A percentile compares a stretch with the other conserved stretches of the same genome.
Conservation (phyloP, 2,113 vertebrate genomes). For the Cavia aperea region DNA sequence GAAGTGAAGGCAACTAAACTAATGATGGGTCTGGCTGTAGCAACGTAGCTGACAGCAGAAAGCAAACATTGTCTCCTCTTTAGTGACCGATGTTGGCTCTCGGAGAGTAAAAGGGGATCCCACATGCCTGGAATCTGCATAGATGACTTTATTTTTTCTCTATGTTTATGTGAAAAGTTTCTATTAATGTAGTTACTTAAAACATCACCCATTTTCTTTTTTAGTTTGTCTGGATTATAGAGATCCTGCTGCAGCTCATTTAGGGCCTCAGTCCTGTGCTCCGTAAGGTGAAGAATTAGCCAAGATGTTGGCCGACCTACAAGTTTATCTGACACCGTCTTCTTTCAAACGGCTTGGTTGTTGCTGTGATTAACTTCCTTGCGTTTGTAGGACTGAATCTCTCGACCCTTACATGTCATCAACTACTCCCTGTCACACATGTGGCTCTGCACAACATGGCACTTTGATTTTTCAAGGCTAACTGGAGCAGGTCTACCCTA, state of each 20-base stretch:
- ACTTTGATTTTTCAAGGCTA: constrained; percentile 10
- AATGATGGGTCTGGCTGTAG: not conserved
- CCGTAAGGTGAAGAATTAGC: not conserved
- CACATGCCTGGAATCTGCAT: not conserved
- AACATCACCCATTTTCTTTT: not conserved
- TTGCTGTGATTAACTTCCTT: not conserved
- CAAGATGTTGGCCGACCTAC: not conserved
- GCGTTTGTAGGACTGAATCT: not conserved
- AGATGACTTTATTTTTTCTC: not conserved
- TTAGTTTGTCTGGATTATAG: not conserved
- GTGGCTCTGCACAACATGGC: not conserved
- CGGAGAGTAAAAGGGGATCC: not conserved
- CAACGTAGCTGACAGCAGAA: not conserved
- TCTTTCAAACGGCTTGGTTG: not conserved
- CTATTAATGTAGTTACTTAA: not conserved
- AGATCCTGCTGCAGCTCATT: not conserved
- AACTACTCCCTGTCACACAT: not conserved
- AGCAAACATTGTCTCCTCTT: not conserved
- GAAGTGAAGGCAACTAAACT: not conserved
- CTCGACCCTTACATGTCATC: not conserved
- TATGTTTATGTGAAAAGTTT: not conserved
- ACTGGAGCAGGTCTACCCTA: not conserved
- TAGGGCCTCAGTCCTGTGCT: not conserved
- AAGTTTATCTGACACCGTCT: not conserved
- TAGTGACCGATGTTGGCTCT: not conserved